Base-by-base conservation (phyloP, 1,140 invertebrate genomes). In the Drosophila sucinea region DNA sequence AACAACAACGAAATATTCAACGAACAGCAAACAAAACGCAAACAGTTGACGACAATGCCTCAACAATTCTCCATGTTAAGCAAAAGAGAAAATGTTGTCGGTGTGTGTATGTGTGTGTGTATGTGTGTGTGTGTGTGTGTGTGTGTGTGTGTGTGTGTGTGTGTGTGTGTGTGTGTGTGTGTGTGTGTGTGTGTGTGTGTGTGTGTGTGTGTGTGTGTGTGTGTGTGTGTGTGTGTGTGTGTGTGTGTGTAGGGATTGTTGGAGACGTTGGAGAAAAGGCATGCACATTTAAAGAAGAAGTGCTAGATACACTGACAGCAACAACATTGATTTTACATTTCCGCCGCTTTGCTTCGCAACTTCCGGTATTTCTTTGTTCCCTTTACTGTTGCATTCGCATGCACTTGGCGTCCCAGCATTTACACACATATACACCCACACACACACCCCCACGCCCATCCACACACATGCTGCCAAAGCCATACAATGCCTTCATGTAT, bases 261-360 rank as follows among this genome's bases (percentile, higher is more conserved):
- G 11, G 41, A 2, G 41, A 6, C 1, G 41, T 6, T 7, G 41
- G 6, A 51, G 23, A 47, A n/a, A 47, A 2, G 4, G 1, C 17
- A 25, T 25, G 17, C 62, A 17, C 64, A 35, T 60, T 55, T 5
- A 23, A 60, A 38, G 32, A 65, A 65, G 62, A 77, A 68, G 62
- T 77, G 73, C 75, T 61, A 84, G 47, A 58, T 57, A 77, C 81
- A 79, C 64, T 57, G 64, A 77, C 81, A 79, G 73, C 77, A 71
- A 68, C 79, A 78, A 70, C 80, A 78, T 83, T 83, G 84, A 87
- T 86, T 89, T 87, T 83, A 89, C 84, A 80, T 87, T 83, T 87
- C 84, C 84, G 83, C 84, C 73, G 70, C 84, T 89, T 87, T 89
- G 73, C 80, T 73, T 77, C 68, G 66, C 71, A 74, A 66, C 73